Conservation (phyloP, 2,797 vertebrate species). For the Trachops cirrhosus region DNA sequence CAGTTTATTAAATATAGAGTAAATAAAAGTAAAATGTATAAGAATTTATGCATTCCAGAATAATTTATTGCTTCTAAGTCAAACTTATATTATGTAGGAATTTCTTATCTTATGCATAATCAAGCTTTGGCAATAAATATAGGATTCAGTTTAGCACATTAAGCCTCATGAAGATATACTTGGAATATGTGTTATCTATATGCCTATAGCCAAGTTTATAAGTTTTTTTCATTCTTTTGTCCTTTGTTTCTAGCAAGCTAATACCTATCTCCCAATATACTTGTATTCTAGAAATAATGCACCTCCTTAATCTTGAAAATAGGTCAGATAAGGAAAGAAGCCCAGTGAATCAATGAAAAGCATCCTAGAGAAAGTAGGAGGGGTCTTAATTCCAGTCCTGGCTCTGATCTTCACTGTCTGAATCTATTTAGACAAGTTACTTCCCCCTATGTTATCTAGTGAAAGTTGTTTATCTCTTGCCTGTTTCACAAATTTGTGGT, state of each 20-base stretch:
- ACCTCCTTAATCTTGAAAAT: not conserved
- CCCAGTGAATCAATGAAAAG: not conserved
- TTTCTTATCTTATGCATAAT: not conserved
- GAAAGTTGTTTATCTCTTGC: not conserved
- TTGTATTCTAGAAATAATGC: not conserved
- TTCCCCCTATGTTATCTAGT: not conserved
- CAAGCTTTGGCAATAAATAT: not conserved
- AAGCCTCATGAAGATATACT: not conserved
- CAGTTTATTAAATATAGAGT: not conserved
- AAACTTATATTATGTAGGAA: not conserved
- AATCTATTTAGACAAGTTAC: not conserved
- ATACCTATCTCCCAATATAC: not conserved
- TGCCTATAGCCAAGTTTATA: not conserved
- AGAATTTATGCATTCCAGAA: not conserved
- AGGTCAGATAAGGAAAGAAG: not conserved
- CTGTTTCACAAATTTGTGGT: not conserved
- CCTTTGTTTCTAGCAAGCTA: not conserved
- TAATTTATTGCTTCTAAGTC: not conserved
- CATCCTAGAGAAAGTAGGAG: not conserved
- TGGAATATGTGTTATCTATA: not conserved
- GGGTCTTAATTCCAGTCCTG: accelerated
- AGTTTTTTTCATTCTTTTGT: not conserved
- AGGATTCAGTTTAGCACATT: not conserved
- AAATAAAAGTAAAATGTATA: not conserved
- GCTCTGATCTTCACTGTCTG: not conserved